Evolutionary conservation across 2,113 vertebrate genomes (phyloP), one percentile per base, ranked within the genome.

Genomic region (Gambusia affinis): DNA sequence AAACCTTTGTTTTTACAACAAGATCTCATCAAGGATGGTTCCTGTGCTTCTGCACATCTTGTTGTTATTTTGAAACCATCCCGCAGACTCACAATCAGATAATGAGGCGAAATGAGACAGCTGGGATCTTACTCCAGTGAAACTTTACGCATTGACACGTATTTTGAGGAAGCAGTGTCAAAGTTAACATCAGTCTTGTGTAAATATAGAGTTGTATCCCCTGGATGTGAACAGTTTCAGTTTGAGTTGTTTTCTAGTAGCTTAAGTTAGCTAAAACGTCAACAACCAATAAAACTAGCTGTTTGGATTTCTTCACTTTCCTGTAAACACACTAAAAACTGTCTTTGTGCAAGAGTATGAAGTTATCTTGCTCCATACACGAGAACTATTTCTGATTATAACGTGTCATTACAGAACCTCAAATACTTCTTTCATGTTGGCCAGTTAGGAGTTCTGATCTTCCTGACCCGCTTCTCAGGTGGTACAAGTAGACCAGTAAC

Each of bases 361-460:
- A 37, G 35, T 11, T 12, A 37, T 37, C 35, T 37, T 3, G 2
- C 35, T 37, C 35, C 35, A 37, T 37, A 11, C 35, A 12, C 2
- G 51, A 3, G 51, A 57, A n/a, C 8, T 10, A n/a, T 24, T 57
- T 24, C 51, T n/a, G 51, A n/a, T 57, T 8, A 11, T n/a, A 57
- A 57, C 24, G 7, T 37, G 35, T 37, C 35, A 37, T 57, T 24
- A 57, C 22, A 57, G 51, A 57, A 57, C 22, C 24, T 57, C 51
- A 57, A n/a, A 57, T 24, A 57, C 22, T 17, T 8, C 51, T n/a
- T 17, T 57, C 24, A 88, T 88, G 85, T 76, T 64, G 76, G 64
- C 78, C 87, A 70, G 79, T 68, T 65, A 75, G 84, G 81, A 83
- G 71, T 88, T 74, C 81, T 88, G 90, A 86, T 86, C 90, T 85